phyloP scores from a whole-genome alignment of 2,888 invertebrate species.

The Dioctria rufipes region DNA sequence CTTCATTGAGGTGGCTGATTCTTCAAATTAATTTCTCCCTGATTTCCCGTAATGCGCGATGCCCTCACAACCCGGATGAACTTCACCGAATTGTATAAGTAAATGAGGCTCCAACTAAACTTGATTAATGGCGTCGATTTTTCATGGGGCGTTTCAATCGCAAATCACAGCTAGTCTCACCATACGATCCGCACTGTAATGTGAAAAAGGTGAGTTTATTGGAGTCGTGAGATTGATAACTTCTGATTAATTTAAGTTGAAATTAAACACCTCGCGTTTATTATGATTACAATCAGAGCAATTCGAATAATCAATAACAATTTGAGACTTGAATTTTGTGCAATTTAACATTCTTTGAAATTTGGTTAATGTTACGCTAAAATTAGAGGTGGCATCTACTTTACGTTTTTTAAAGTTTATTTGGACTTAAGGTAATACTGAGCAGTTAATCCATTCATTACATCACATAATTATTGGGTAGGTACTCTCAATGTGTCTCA shows the following conservation, averaged over 20 bases:
- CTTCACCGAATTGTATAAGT: constrained; percentile 23
- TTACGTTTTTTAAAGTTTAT: no score
- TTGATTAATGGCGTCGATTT: constrained; percentile 50
- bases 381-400: no score
- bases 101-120: constrained; percentile 12
- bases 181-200: constrained; percentile 24
- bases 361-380: no score
- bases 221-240: constrained; percentile 48
- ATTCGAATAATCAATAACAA: constrained; percentile 40
- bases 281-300: constrained; percentile 46
- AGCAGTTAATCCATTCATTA: no score
- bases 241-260: constrained; percentile 43
- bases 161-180: constrained; percentile 34
- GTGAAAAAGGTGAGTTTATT: constrained; percentile 50
- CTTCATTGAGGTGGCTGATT: constrained; percentile 54
- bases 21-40: constrained; percentile 56
- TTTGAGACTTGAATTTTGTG: not conserved
- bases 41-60: constrained; percentile 50
- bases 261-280: constrained; percentile 46
- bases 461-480: no score
- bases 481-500: no score
- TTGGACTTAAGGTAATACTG: no score
- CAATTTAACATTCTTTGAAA: not conserved
- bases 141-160: constrained; percentile 50
- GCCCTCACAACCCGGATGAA: constrained; percentile 33